Evolutionary conservation across 1,140 invertebrate genomes (phyloP), one percentile per base, ranked within the genome.

Genomic region (Drosophila ambigua): DNA sequence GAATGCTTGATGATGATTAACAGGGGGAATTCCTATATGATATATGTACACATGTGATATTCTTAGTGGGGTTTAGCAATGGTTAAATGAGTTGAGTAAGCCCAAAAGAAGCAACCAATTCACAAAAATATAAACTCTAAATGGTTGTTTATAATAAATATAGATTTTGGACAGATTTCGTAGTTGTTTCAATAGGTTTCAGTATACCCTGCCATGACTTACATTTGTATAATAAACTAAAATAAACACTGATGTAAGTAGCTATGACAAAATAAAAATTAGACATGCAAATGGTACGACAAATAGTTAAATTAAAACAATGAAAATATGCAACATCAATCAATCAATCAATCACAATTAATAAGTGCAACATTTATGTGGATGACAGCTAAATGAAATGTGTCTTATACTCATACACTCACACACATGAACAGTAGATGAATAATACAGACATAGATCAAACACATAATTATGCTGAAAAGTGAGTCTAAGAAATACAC

Each of bases 401-500:
- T 39, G 2, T 1, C 11, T 3, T 13, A 23, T 20, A 20, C 20
- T 20, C 20, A 20, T 1, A 20, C 20, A 20, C 20, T 20, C 20
- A 20, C 11, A 59, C 35, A 59, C 13, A 44, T 23, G 59, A n/a
- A 41, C 13, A 67, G 43, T 8, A 8, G 31, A 41, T 24, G 4
- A 6, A 62, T 23, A 49, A 59, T 52, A 60, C 51, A 78, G 20
- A 44, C 35, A 52, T 51, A 65, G 28, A 20, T 20, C 20, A 20
- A 20, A 20, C 20, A 20, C 20, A 20, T 20, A 20, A 46, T 2
- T 54, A 55, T 67, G 62, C 52, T 59, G 74, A 76, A 77, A 72
- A 76, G 84, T 89, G 84, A 88, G 64, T 65, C 83, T 88, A 88
- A 68, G 84, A 90, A 91, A 91, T 91, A 91, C 90, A 91, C 90